Percentiles rank a stretch among this genome's conserved stretches.
These are phyloP conservation scores for Mormyrus hasselquistii DNA, from an alignment of 2,797 vertebrate genomes.

Conservation along the genomic window DNA sequence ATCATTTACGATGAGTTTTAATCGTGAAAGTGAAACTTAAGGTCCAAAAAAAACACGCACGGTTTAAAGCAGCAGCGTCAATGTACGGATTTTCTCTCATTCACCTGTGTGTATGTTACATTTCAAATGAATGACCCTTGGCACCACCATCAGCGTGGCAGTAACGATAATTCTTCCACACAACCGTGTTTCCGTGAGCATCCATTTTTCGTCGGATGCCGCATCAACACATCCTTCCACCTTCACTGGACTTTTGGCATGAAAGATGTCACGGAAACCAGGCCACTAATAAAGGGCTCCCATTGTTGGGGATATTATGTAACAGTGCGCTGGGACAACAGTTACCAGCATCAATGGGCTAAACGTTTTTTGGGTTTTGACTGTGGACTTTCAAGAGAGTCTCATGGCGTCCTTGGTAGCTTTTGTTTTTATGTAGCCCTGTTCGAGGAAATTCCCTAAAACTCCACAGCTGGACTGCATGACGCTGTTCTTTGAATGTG, in stretches of 20 bases:
- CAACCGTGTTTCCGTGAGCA: not conserved
- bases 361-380: not conserved
- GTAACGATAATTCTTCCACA: not conserved
- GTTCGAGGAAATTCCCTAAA: constrained; percentile 17
- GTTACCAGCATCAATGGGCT: not conserved
- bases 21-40: not conserved
- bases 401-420: not conserved
- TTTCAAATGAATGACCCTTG: not conserved
- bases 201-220: not conserved
- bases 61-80: not conserved
- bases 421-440: not conserved
- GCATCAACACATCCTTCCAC: not conserved
- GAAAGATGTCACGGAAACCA: not conserved
- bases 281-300: not conserved
- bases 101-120: not conserved
- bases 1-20: not conserved
- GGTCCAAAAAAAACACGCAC: not conserved
- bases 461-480: constrained; percentile 1
- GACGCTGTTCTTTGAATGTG: not conserved
- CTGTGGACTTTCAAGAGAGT: not conserved
- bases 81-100: not conserved
- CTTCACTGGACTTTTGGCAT: not conserved
- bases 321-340: not conserved
- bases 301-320: constrained; percentile 5
- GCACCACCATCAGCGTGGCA: not conserved